These are phyloP conservation scores for Hoplodrina blanda DNA, from an alignment of 2,888 invertebrate genomes.

Conservation along the genomic window DNA sequence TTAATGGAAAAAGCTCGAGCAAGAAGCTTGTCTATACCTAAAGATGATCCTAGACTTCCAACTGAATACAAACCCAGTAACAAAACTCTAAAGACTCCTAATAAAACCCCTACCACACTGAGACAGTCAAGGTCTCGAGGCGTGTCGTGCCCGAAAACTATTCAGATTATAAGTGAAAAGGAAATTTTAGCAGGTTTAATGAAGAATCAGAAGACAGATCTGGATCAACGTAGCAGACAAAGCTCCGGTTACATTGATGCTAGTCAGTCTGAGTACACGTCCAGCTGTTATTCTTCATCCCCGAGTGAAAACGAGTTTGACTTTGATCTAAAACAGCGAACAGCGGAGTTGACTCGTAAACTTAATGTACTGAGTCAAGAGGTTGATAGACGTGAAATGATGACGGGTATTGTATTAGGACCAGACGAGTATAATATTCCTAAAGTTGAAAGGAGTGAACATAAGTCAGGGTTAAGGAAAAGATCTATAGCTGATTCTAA, in stretches of 20 bases:
- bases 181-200: conserved; percentile 89
- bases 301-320: conserved; percentile 89
- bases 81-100: conserved; percentile 90
- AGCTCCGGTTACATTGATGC: conserved; percentile 88
- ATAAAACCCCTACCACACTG: conserved; percentile 82
- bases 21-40: conserved; percentile 88
- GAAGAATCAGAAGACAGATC: conserved; percentile 79
- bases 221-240: conserved; percentile 80
- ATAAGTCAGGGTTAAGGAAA: conserved; percentile 78
- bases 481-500: conserved; percentile 73
- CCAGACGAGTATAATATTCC: conserved; percentile 65
- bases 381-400: conserved; percentile 76
- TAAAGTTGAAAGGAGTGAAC: conserved; percentile 63
- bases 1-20: conserved; percentile 88
- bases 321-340: conserved; percentile 86
- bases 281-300: conserved; percentile 88
- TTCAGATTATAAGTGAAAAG: conserved; percentile 87
- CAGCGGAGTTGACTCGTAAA: conserved; percentile 86
- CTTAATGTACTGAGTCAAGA: conserved; percentile 84
- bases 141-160: conserved; percentile 89
- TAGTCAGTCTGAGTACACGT: conserved; percentile 89
- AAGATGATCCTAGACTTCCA: conserved; percentile 85
- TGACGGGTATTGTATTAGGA: conserved; percentile 73
- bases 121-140: conserved; percentile 80
- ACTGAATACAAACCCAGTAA: conserved; percentile 78